These are phyloP conservation scores for Clarias batrachus DNA, from an alignment of 2,113 vertebrate genomes.

Conservation along the genomic window DNA sequence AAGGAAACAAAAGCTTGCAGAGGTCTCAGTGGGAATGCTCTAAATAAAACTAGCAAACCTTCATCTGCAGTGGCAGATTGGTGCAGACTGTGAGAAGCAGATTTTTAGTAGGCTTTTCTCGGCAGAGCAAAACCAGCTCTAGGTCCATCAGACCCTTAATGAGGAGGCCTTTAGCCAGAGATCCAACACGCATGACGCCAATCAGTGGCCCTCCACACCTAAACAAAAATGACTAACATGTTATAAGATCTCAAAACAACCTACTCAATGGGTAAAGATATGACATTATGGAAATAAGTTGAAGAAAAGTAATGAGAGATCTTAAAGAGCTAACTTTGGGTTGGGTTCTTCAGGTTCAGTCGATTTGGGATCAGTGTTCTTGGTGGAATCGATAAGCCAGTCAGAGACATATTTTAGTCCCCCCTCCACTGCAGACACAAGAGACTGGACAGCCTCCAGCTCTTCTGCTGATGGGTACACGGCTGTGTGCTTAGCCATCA, in stretches of 20 bases:
- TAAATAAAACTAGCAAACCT: constrained; percentile 70
- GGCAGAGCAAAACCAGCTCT: constrained; percentile 87
- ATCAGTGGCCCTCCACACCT: constrained; percentile 36
- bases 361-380: background rate
- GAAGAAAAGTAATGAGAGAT: background rate
- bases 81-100: constrained; percentile 85
- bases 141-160: constrained; percentile 87
- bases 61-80: constrained; percentile 90
- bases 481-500: constrained; percentile 89
- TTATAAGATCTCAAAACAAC: background rate
- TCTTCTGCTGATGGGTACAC: constrained; percentile 89
- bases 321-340: constrained; percentile 22
- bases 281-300: background rate
- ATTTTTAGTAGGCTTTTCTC: constrained; percentile 84
- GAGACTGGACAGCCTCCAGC: constrained; percentile 88
- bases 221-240: background rate
- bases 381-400: constrained; percentile 74
- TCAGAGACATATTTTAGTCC: constrained; percentile 93
- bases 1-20: constrained; percentile 15
- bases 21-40: constrained; percentile 18
- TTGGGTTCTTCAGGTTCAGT: constrained; percentile 19
- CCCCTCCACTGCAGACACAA: constrained; percentile 90
- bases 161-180: constrained; percentile 89
- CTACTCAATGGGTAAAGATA: background rate
- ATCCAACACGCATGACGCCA: constrained; percentile 87